A percentile compares a stretch with the other conserved stretches of the same genome.
Conservation (phyloP, 1,140 invertebrate species). For the Orchesella cincta region DNA sequence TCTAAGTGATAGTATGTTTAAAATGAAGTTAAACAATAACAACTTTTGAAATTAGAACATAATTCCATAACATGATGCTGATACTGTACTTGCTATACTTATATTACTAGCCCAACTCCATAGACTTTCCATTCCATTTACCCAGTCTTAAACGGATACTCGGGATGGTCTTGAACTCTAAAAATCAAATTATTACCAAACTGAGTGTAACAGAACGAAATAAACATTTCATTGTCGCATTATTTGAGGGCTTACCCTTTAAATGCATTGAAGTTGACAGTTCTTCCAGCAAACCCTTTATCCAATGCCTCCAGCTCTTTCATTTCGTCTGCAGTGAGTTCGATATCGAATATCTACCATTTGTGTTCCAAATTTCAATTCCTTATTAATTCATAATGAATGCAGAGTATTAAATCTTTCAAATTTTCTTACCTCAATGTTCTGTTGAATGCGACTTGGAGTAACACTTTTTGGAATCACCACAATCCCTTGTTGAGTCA, state of each 20-base stretch:
- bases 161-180: conserved; percentile 3
- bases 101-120: too few relatives aligned
- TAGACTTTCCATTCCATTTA: not conserved
- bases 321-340: too few relatives aligned
- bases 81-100: too few relatives aligned
- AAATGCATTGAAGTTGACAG: not conserved
- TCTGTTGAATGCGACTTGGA: conserved; percentile 54
- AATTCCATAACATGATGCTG: too few relatives aligned
- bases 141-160: not conserved
- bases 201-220: not conserved
- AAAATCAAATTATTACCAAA: not conserved
- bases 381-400: not conserved
- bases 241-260: not conserved
- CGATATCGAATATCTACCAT: too few relatives aligned
- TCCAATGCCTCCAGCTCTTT: too few relatives aligned
- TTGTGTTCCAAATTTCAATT: not conserved
- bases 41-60: too few relatives aligned
- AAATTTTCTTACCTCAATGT: conserved; percentile 51
- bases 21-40: too few relatives aligned
- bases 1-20: too few relatives aligned
- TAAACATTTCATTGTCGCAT: not conserved
- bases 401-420: too few relatives aligned
- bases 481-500: conserved; percentile 55
- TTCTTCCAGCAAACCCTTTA: not conserved
- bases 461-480: conserved; percentile 58